Percentiles rank a stretch among this genome's conserved stretches.
phyloP scores from a whole-genome alignment of 2,888 invertebrate genomes.

The Lasioglossum malachurum region DNA sequence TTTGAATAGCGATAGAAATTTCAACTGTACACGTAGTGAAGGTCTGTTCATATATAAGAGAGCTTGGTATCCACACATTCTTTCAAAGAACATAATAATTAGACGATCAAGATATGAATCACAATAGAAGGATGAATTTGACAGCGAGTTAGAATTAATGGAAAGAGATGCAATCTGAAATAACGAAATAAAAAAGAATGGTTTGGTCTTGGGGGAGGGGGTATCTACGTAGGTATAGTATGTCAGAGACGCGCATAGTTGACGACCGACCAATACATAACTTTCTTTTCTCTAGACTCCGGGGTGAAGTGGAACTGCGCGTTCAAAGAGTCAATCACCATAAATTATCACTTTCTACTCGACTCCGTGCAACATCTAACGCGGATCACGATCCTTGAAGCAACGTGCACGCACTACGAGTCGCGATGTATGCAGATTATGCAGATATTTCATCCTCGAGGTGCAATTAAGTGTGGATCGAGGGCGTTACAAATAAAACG shows the following conservation, averaged over 20 bases:
- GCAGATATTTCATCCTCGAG: slow-evolving; percentile 30
- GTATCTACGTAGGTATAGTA: not conserved
- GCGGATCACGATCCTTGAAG: slow-evolving; percentile 12
- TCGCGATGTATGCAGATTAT: slow-evolving; percentile 36
- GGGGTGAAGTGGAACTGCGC: slow-evolving; percentile 10
- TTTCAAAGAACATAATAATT: not conserved
- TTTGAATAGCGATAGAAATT: too few species aligned
- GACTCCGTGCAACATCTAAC: slow-evolving; percentile 21
- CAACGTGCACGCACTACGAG: not conserved
- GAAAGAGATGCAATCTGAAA: not conserved
- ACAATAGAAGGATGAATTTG: not conserved
- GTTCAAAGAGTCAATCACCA: slow-evolving; percentile 36
- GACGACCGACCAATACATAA: not conserved
- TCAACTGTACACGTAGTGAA: too few species aligned
- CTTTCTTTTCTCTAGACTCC: slow-evolving; percentile 28
- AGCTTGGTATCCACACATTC: not conserved
- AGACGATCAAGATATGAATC: not conserved
- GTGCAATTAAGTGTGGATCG: slow-evolving; percentile 48
- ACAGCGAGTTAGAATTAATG: not conserved
- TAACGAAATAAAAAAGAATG: not conserved
- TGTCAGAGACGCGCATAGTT: not conserved
- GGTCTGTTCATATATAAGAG: too few species aligned
- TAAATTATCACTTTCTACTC: slow-evolving; percentile 56
- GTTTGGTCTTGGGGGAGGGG: not conserved
- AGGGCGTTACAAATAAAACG: slow-evolving; percentile 43